Base-by-base conservation (phyloP, 1,140 invertebrate species). In the Drosophila navojoa region DNA sequence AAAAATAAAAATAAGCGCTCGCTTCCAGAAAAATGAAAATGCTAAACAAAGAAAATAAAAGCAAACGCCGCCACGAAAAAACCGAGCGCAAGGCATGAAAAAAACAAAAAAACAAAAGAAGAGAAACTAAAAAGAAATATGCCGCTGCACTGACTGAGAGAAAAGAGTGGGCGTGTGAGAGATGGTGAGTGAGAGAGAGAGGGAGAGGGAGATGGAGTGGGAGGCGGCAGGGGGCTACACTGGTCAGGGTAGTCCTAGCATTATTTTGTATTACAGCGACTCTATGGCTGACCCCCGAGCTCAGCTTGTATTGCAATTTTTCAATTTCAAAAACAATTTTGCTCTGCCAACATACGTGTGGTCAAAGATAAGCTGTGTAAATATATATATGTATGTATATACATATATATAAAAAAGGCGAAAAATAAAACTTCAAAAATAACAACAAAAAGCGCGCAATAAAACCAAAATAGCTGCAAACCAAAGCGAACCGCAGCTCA, bases 271-370 rank as follows among this genome's bases (percentile, higher is more conserved):
- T 86, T 87, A 86, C 82, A 79, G 49, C 82, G 50, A 76, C 72
- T 75, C 63, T 76, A 64, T 76, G 52, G 57, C 76, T 64, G 53
- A 62, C 61, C 49, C 71, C 67, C 61, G 70, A 62, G 60, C 82
- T 78, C 76, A 87, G 84, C 82, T 89, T 87, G 79, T 84, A 87
- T 87, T 89, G 82, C 82, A 87, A 87, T 87, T 87, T 87, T 87
- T 87, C 82, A 87, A 87, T 87, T 87, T 87, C 84, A 87, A 87
- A 87, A 87, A 87, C 82, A 87, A 87, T 87, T 87, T 87, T 87
- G 79, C 84, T 89, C 84, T 77, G 76, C 82, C 82, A 87, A 87
- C 84, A 87, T 89, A 87, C 82, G 82, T 87, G 82, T 87, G 82
- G 82, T 89, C 82, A 87, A 89, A 87, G 84, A 87, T 87, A 87